Percentiles rank a stretch among this genome's conserved stretches.
Conservation (phyloP, 2,888 invertebrate genomes). For the Chelonus formosanus region DNA sequence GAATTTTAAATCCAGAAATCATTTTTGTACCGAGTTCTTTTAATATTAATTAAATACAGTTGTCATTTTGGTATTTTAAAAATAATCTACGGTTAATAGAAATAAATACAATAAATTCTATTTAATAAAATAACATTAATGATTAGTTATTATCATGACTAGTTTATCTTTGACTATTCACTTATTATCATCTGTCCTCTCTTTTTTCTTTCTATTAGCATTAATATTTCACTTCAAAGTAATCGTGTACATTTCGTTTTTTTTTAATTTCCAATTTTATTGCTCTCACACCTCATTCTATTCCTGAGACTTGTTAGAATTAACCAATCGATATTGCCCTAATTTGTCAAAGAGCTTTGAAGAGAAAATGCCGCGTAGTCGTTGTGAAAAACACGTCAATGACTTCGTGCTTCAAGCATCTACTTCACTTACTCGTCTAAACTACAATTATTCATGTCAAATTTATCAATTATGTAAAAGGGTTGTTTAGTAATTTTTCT, state of each 20-base stretch:
- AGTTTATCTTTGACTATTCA: slow-evolving; percentile 6
- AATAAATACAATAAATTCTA: too few species aligned
- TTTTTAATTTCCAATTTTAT: neutral
- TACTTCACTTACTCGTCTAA: slow-evolving; percentile 18
- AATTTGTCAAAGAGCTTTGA: slow-evolving; percentile 33
- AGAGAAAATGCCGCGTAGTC: slow-evolving; percentile 17
- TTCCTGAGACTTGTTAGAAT: slow-evolving; percentile 17
- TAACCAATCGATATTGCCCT: slow-evolving; percentile 28
- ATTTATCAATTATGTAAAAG: too few species aligned
- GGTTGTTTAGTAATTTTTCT: too few species aligned
- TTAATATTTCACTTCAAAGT: slow-evolving; percentile 3
- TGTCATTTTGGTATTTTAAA: too few species aligned
- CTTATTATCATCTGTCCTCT: neutral
- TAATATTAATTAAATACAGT: too few species aligned
- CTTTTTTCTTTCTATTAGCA: slow-evolving; percentile 9
- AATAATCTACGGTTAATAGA: too few species aligned
- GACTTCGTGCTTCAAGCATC: slow-evolving; percentile 18
- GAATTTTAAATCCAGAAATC: too few species aligned
- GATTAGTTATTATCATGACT: slow-evolving; percentile 3
- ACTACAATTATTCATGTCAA: neutral
- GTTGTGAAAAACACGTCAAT: slow-evolving; percentile 21
- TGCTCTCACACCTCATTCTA: slow-evolving; percentile 3
- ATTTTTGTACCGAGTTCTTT: too few species aligned
- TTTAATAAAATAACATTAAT: too few species aligned
- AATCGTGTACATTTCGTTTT: slow-evolving; percentile 5